Base-by-base conservation (phyloP, 2,797 vertebrate genomes). In the Hydrophis major region DNA sequence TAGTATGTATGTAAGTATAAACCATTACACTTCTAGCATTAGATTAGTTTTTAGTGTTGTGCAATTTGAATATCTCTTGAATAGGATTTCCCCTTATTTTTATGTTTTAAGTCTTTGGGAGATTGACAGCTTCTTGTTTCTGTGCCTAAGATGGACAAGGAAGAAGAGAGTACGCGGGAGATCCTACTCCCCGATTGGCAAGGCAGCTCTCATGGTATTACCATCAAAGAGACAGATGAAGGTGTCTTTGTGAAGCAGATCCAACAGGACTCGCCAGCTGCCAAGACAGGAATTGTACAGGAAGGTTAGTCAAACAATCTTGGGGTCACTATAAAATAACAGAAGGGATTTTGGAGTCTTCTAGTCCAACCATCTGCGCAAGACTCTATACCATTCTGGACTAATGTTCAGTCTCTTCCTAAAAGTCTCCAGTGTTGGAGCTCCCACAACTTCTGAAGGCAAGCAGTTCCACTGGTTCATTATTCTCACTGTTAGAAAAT, bases 161-260 rank as follows among this genome's bases (percentile, higher is more conserved):
- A 98, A 5, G 98, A 99, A 42, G 98, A 99, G 87, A 98, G 97
- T 27, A 98, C 99, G 0, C 98, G 99, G 96, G 99, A 99, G 96
- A 98, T 99, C 87, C 98, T 99, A 91, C 98, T 99, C 96, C 98
- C 98, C 94, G 98, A 98, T 94, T 99, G 99, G 99, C 97, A 98
- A 94, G 99, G 99, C 89, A 97, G 98, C 95, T 98, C 99, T 96
- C 98, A 98, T 13, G 99, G 99, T 87, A 97, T 99, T 96, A 99
- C 98, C 95, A 98, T 99, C 32, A 98, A 98, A 96, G 98, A 98
- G 97, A 98, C 97, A 86, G 98, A 97, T 0, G 97, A 97, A 8
- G 99, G 99, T 20, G 99, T 99, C 93, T 99, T 98, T 87, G 98
- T 99, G 66, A 99, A 98, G 94, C 98, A 98, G 61, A 98, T 99